Base-by-base conservation (phyloP, 2,797 vertebrate genomes). In the Enteromius anoplus region DNA sequence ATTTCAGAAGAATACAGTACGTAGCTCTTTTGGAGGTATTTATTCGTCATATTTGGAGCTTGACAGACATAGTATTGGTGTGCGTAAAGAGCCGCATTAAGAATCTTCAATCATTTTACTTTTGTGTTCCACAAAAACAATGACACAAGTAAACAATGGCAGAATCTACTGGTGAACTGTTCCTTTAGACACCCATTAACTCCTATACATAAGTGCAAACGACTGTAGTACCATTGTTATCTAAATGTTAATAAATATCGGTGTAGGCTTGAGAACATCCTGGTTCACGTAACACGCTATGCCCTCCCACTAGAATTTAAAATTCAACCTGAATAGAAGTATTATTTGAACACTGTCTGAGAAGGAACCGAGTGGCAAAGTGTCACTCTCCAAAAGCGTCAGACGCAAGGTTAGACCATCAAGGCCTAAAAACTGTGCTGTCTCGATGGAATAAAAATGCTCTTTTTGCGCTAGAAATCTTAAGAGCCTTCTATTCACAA, bases 171-270 rank as follows among this genome's bases (percentile, higher is more conserved):
- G 26, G 2, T 65, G 17, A 65, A 32, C 40, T 47, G 34, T 78
- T 65, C 19, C 21, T 34, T 72, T 23, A 72, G 72, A 64, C 79
- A 37, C 29, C 55, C 40, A 72, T 81, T 72, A 72, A 34, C 55
- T 19, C 78, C 80, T 85, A 89, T 85, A 88, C 83, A 80, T 49
- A 91, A 92, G 92, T 92, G 92, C 93, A 92, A 89, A 89, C 88
- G 91, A 88, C 86, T 82, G 85, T 68, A 89, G 93, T 94, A 94
- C 92, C 93, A 78, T 92, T 85, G 21, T 88, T 86, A 88, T 19
- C 66, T 72, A 66, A 68, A 87, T 53, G 79, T 51, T 86, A 62
- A 81, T 89, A 85, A 89, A 90, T 92, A 88, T 90, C 47, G 76
- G 86, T 77, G 73, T 75, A 55, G 7, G 85, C 55, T 84, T 70